Evolutionary conservation across 1,140 invertebrate species (phyloP).

Genomic region (Mylabris phalerata): DNA sequence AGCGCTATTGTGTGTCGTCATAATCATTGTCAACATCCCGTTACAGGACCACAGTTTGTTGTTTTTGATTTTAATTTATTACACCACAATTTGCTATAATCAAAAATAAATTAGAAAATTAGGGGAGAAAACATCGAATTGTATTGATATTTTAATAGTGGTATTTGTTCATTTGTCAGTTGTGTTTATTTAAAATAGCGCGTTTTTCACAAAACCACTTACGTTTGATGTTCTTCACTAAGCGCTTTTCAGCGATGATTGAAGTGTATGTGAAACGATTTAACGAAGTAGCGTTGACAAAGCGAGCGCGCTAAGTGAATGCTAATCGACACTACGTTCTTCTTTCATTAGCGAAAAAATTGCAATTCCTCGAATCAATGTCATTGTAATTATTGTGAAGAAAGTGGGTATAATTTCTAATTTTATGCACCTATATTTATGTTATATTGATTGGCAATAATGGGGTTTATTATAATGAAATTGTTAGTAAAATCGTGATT

Average conservation of each 20-base stretch:
- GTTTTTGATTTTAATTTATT: too few relatives aligned
- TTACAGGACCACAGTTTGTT: slow-evolving; percentile 2
- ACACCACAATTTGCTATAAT: too few relatives aligned
- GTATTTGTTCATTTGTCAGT: slow-evolving; percentile 8
- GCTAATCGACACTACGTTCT: slow-evolving; percentile 11
- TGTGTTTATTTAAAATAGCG: slow-evolving; percentile 7
- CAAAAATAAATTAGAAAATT: background rate
- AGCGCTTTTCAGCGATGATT: slow-evolving; percentile 14
- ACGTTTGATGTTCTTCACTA: slow-evolving; percentile 14
- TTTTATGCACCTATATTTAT: background rate
- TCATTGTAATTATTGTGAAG: background rate
- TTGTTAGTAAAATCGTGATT: slow-evolving; percentile 19
- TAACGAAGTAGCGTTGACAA: slow-evolving; percentile 16
- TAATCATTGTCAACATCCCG: background rate
- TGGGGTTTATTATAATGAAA: slow-evolving; percentile 28
- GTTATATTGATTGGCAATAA: background rate
- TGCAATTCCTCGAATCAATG: background rate
- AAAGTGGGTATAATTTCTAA: background rate
- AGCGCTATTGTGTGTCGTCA: background rate
- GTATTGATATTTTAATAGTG: slow-evolving; percentile 5
- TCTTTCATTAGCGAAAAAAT: slow-evolving; percentile 7
- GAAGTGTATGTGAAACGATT: slow-evolving; percentile 14
- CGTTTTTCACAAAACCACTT: slow-evolving; percentile 15
- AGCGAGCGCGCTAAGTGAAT: slow-evolving; percentile 11
- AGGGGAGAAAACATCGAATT: too few relatives aligned